Evolutionary conservation across 2,888 invertebrate genomes (phyloP).

Genomic region (Tipula confusa): DNA sequence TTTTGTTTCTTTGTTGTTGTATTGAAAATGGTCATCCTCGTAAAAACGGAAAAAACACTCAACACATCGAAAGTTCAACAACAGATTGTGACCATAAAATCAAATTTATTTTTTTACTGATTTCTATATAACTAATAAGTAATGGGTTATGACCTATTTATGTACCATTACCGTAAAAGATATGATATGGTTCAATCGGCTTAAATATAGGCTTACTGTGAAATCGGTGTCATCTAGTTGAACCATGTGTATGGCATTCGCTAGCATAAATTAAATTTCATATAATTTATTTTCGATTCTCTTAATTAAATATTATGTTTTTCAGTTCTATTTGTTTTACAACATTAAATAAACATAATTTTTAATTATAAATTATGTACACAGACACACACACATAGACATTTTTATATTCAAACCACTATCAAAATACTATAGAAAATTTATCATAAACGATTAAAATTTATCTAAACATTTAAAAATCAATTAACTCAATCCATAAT

Average conservation of each 20-base stretch:
- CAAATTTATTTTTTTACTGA: neutral
- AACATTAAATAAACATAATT: neutral
- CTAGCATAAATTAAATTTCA: neutral
- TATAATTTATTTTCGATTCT: neutral
- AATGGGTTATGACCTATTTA: neutral
- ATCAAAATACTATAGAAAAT: neutral
- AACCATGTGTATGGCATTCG: neutral
- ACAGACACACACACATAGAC: neutral
- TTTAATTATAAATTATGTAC: neutral
- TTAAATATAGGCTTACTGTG: neutral
- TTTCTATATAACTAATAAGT: neutral
- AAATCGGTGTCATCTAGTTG: neutral
- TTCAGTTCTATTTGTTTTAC: neutral
- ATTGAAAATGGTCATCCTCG: neutral
- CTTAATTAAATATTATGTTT: constrained; percentile 3
- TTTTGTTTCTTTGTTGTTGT: neutral
- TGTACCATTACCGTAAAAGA: neutral
- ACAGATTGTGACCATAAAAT: neutral
- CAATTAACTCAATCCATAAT: neutral
- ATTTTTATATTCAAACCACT: neutral
- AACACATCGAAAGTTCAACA: too few relatives aligned
- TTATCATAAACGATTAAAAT: neutral
- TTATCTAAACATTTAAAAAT: neutral
- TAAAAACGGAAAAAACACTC: neutral
- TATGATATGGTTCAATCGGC: too few relatives aligned